Evolutionary conservation across 1,140 invertebrate genomes (phyloP).

Genomic region (Rhyzopertha dominica): DNA sequence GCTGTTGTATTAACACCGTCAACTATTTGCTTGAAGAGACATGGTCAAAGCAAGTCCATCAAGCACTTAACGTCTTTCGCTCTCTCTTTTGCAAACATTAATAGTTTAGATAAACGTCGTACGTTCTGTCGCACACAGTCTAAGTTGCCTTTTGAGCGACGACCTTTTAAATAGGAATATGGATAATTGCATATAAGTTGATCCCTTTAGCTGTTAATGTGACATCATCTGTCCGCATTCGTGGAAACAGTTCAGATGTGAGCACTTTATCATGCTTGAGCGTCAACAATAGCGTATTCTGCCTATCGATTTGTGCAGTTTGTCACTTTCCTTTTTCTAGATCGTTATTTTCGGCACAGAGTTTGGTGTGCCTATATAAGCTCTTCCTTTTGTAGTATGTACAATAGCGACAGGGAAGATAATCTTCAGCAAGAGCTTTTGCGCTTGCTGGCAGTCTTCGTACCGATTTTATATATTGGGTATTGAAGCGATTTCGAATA

Average conservation of each 20-base stretch:
- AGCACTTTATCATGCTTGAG: slow-evolving; percentile 13
- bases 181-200: slow-evolving; percentile 11
- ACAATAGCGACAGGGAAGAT: no score
- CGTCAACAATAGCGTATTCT: slow-evolving; percentile 5
- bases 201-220: slow-evolving; percentile 11
- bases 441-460: no score
- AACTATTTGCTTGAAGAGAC: slow-evolving; percentile 9
- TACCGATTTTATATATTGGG: no score
- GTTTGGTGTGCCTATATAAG: slow-evolving; percentile 2
- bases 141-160: slow-evolving; percentile 9
- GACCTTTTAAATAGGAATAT: slow-evolving; percentile 9
- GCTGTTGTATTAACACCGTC: slow-evolving; percentile 11
- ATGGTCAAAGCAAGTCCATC: no score
- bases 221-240: slow-evolving; percentile 9
- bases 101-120: slow-evolving; percentile 6
- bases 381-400: no score
- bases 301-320: slow-evolving; percentile 7
- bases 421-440: no score
- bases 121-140: slow-evolving; percentile 11
- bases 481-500: no score
- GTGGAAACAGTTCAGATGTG: slow-evolving; percentile 11
- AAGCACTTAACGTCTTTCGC: not conserved
- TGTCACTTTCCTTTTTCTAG: not conserved
- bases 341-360: not conserved
- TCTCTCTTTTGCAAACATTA: slow-evolving; percentile 2